Evolutionary conservation across 2,797 vertebrate species (phyloP), one percentile per base, ranked within the genome.

Genomic region (Apogon hyalosoma): DNA sequence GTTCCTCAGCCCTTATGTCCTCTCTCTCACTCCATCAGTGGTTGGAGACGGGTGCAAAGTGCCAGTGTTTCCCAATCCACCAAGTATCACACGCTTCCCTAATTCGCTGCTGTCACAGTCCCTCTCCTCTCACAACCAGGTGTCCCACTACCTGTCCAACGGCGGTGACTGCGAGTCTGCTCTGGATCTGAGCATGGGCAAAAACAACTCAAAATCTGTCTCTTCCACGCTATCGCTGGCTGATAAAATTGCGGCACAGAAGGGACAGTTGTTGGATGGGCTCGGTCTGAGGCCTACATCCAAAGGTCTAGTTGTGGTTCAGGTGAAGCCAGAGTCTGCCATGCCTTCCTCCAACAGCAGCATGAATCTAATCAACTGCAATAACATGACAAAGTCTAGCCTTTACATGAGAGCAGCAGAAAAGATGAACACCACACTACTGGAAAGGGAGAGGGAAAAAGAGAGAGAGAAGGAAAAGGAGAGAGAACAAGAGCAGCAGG

Each of bases 131-230:
- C 85, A 82, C 55, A 79, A 80, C 59, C 92, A 91, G 53, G 55
- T 85, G 1, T 80, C 90, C 51, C 88, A 75, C 45, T 94, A 89
- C 63, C 47, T 94, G 69, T 88, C 93, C 19, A 94, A 94, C 3
- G 92, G 93, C 0, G 91, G 80, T 1, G 93, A 94, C 60, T 92
- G 90, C 11, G 94, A 95, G 80, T 85, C 92, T 0, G 94, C 93
- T 42, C 85, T 95, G 51, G 94, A 95, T 79, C 93, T 95, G 48
- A 95, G 94, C 71, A 93, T 95, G 83, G 93, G 94, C 10, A 94
- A 93, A 79, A 93, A 88, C 69, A 90, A 76, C 67, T 90, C 90
- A 16, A 85, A 87, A 58, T 77, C 82, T 16, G 58, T 80, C n/a
- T 83, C 88, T 51, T 88, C 89, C 51, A 85, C 89, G 10, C 79